Evolutionary conservation across 2,888 invertebrate genomes (phyloP).

Genomic region (Sphaeridia pumilis): DNA sequence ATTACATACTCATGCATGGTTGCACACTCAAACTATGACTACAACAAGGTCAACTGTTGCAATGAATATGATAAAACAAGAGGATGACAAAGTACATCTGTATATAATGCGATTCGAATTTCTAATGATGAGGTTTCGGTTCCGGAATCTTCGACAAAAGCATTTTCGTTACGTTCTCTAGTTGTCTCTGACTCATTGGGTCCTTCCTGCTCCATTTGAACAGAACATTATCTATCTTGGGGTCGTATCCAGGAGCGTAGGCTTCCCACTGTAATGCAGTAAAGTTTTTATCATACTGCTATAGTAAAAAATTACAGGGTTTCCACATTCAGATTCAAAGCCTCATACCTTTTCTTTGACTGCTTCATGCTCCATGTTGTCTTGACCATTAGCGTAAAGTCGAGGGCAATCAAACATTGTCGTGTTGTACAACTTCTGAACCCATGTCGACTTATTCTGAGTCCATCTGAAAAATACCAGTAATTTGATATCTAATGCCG

Average conservation of each 20-base stretch:
- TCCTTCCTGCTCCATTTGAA: constrained; percentile 40
- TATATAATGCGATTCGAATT: no score
- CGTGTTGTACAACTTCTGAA: constrained; percentile 41
- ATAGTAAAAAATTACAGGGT: no score
- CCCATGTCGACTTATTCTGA: constrained; percentile 48
- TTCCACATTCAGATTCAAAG: no score
- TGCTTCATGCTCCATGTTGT: neutral
- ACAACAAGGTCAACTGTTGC: no score
- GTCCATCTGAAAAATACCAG: no score
- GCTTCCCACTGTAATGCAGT: constrained; percentile 26
- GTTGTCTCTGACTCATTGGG: neutral
- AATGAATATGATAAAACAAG: no score
- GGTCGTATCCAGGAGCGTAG: constrained; percentile 61
- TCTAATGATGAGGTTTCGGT: no score
- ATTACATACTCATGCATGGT: no score
- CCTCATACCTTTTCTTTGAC: neutral
- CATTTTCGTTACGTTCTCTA: neutral
- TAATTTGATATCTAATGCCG: neutral
- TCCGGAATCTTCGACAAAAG: neutral
- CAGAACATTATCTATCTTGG: constrained; percentile 45
- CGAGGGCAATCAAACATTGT: constrained; percentile 5
- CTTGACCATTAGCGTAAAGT: neutral
- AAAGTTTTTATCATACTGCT: no score
- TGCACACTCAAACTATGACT: no score
- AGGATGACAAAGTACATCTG: no score